Conservation (phyloP, 2,888 invertebrate genomes). For the Aphidius colemani region DNA sequence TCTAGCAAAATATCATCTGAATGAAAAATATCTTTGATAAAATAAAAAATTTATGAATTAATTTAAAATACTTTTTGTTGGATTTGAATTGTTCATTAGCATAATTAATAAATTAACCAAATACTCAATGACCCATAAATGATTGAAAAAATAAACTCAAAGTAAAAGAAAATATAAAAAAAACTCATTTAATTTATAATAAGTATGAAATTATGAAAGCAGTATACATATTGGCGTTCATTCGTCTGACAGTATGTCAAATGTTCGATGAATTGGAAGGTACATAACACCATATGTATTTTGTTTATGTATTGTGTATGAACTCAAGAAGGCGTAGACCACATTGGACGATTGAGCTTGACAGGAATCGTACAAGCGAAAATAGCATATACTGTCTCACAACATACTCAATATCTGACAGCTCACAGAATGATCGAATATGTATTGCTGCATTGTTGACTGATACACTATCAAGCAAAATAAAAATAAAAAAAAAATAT, state of each 20-base stretch:
- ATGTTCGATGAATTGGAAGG: constrained; percentile 12
- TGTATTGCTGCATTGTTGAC: constrained; percentile 32
- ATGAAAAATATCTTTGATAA: too few relatives aligned
- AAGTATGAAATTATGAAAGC: too few relatives aligned
- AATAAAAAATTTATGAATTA: too few relatives aligned
- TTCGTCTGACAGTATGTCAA: constrained; percentile 4
- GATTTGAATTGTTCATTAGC: too few relatives aligned
- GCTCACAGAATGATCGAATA: constrained; percentile 32
- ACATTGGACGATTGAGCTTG: constrained; percentile 15
- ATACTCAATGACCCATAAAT: too few relatives aligned
- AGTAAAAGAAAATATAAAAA: too few relatives aligned
- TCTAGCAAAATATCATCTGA: too few relatives aligned
- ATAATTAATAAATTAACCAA: too few relatives aligned
- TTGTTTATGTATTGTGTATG: not conserved
- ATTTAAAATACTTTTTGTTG: too few relatives aligned
- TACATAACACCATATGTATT: not conserved
- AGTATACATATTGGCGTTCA: not conserved
- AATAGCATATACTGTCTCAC: not conserved
- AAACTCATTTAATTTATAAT: not conserved
- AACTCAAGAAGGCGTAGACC: not conserved
- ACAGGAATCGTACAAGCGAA: constrained; percentile 15
- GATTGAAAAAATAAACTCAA: too few relatives aligned
- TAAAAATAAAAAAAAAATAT: too few relatives aligned
- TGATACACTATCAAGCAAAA: not conserved
- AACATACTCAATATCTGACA: constrained; percentile 19